Conservation (phyloP, 2,113 vertebrate genomes). For the Bubo scandiacus region DNA sequence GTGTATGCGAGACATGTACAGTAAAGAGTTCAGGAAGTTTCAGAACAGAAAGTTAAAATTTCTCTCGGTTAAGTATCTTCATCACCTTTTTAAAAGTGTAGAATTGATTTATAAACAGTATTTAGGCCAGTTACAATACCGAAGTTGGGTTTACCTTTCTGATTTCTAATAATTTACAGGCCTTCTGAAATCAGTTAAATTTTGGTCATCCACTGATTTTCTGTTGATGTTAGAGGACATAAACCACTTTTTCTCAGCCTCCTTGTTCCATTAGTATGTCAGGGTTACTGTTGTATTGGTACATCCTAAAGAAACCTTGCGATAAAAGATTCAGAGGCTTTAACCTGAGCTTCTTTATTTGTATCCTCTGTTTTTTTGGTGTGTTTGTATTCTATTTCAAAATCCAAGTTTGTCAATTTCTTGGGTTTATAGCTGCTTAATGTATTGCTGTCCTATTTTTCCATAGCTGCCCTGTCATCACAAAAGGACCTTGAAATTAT, state of each 20-base stretch:
- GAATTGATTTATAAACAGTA: not conserved
- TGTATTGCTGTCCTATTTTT: slow-evolving; percentile 45
- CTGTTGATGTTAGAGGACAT: not conserved
- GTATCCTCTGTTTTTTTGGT: not conserved
- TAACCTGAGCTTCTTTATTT: not conserved
- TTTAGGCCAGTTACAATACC: not conserved
- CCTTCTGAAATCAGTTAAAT: not conserved
- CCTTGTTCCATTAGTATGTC: not conserved
- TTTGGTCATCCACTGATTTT: not conserved
- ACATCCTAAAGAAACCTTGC: not conserved
- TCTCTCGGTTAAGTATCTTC: not conserved
- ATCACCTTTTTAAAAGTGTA: not conserved
- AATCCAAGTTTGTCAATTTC: not conserved
- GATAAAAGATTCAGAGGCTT: not conserved
- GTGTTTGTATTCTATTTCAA: not conserved
- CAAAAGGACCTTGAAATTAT: slow-evolving; percentile 39
- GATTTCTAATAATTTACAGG: not conserved
- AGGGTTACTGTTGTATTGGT: not conserved
- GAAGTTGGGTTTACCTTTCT: not conserved
- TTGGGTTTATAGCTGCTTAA: not conserved
- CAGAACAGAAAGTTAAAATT: not conserved
- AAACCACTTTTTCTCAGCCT: not conserved
- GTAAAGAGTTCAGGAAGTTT: not conserved
- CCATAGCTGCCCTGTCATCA: not conserved
- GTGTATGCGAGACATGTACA: fast-evolving